Percentiles rank a stretch among this genome's conserved stretches.
These are phyloP conservation scores for Ambastaia sidthimunki DNA, from an alignment of 2,797 vertebrate species.

Conservation along the genomic window DNA sequence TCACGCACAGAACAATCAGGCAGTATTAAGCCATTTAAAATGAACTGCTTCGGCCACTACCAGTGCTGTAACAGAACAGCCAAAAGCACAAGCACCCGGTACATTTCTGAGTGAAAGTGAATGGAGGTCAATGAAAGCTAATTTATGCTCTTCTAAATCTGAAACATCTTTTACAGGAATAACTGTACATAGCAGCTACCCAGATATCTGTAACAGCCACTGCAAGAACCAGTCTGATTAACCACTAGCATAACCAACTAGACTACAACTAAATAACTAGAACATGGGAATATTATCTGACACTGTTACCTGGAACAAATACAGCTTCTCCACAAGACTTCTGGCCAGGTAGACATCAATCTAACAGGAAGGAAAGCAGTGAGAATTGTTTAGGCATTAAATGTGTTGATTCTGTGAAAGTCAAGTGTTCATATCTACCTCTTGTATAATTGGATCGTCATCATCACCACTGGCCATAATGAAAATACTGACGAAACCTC, in stretches of 20 bases:
- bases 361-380: slow-evolving; percentile 69
- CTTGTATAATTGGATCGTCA: slow-evolving; percentile 96
- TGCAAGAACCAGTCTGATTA: not conserved
- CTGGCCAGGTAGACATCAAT: slow-evolving; percentile 96
- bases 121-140: not conserved
- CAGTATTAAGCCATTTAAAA: not conserved
- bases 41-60: too few relatives aligned
- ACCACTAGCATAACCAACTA: not conserved
- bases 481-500: slow-evolving; percentile 51
- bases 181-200: not conserved
- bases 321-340: slow-evolving; percentile 95
- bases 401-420: not conserved
- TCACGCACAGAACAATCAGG: not conserved
- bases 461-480: slow-evolving; percentile 98
- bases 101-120: too few relatives aligned
- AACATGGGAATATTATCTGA: not conserved
- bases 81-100: too few relatives aligned
- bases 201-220: not conserved
- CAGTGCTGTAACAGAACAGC: too few relatives aligned
- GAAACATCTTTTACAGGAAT: not conserved
- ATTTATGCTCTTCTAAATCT: too few relatives aligned
- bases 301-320: slow-evolving; percentile 92
- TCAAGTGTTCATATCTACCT: slow-evolving; percentile 77
- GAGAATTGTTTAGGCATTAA: not conserved
- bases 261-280: not conserved